Percentiles rank a stretch among this genome's conserved stretches.
These are phyloP conservation scores for Netta rufina DNA, from an alignment of 2,797 vertebrate species.

Conservation along the genomic window DNA sequence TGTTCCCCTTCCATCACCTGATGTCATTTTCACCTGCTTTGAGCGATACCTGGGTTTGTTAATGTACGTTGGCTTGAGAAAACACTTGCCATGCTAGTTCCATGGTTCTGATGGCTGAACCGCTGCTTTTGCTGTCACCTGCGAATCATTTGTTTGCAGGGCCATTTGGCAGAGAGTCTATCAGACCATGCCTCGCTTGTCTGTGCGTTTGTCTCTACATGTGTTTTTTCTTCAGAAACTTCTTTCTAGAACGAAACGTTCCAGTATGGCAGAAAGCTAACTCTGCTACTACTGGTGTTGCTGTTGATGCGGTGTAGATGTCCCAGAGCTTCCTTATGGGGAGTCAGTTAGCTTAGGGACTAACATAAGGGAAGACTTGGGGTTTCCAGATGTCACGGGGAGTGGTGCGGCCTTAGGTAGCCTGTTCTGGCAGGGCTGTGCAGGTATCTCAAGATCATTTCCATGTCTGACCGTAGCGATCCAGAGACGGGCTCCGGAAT, in stretches of 20 bases:
- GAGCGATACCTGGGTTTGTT: neutral
- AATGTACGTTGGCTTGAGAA: neutral
- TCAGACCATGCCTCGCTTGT: neutral
- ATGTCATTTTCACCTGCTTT: neutral
- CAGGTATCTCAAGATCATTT: neutral
- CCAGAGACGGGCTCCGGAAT: neutral
- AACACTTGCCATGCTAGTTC: neutral
- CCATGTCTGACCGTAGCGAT: neutral
- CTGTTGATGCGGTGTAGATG: neutral
- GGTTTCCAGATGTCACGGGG: neutral
- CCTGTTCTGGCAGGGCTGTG: neutral
- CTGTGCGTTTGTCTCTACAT: neutral
- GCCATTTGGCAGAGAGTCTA: neutral
- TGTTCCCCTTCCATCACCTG: neutral
- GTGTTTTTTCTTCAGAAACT: neutral
- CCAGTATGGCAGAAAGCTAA: neutral
- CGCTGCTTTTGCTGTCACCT: neutral
- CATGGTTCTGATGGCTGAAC: neutral
- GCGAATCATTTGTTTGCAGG: neutral
- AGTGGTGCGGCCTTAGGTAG: neutral
- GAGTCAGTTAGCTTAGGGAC: rapidly evolving
- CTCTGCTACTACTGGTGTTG: neutral
- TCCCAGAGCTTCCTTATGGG: neutral
- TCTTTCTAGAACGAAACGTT: neutral
- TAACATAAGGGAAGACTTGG: neutral